A percentile compares a stretch with the other conserved stretches of the same genome.
Evolutionary conservation across 2,888 invertebrate species (phyloP).

Genomic region (Conomelus anceps): DNA sequence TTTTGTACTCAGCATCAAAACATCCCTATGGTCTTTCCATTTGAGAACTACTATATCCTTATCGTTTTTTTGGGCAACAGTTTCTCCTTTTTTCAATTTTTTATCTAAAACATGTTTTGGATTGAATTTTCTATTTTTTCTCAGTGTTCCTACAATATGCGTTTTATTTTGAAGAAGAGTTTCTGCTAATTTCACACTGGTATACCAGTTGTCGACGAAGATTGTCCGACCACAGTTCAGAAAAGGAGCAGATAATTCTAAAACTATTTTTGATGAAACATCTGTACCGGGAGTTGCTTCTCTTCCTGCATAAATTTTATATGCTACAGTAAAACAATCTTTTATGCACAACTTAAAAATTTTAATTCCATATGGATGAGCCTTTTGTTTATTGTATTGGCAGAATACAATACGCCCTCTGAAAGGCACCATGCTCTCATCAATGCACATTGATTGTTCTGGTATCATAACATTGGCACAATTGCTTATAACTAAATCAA

Average conservation of each 20-base stretch:
- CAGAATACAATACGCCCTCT: constrained; percentile 35
- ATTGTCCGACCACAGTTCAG: constrained; percentile 11
- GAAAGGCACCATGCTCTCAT: too few relatives aligned
- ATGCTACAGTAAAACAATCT: constrained; percentile 37
- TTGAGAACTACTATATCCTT: constrained; percentile 25
- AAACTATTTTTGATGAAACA: constrained; percentile 4
- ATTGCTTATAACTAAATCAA: not conserved
- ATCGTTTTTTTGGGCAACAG: too few relatives aligned
- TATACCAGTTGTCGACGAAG: constrained; percentile 26
- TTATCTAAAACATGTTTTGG: constrained; percentile 28
- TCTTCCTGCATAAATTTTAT: constrained; percentile 37
- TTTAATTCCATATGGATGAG: constrained; percentile 38
- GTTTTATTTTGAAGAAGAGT: constrained; percentile 24
- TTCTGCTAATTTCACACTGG: constrained; percentile 27
- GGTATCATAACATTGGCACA: constrained; percentile 19
- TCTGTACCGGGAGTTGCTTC: not conserved
- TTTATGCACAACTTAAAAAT: constrained; percentile 35
- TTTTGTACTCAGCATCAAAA: constrained; percentile 24
- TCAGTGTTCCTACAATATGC: constrained; percentile 29
- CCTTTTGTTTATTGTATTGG: constrained; percentile 35
- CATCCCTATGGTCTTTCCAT: constrained; percentile 28
- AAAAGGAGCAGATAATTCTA: constrained; percentile 10
- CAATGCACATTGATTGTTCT: too few relatives aligned
- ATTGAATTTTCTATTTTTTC: constrained; percentile 25
- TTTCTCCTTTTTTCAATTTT: constrained; percentile 27